Percentiles rank a stretch among this genome's conserved stretches.
These are phyloP conservation scores for Phaenicophaeus curvirostris DNA, from an alignment of 2,797 vertebrate genomes.

Conservation along the genomic window DNA sequence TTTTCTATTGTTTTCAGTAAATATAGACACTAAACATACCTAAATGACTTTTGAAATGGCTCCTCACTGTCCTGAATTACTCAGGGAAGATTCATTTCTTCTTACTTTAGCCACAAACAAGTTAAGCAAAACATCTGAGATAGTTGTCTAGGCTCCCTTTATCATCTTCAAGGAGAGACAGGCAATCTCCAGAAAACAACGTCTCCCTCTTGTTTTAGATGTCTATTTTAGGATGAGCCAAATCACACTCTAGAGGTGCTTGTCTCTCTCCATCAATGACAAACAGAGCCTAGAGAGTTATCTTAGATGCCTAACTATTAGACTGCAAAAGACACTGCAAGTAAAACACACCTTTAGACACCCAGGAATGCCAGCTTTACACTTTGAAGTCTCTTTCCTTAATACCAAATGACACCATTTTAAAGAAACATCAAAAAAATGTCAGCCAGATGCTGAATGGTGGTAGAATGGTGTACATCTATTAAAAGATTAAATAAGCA, in stretches of 20 bases:
- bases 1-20: background rate
- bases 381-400: background rate
- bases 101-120: background rate
- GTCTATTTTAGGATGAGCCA: conserved; percentile 25
- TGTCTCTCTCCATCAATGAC: background rate
- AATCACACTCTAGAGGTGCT: background rate
- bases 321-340: background rate
- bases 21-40: background rate
- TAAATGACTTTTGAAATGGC: background rate
- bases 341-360: background rate
- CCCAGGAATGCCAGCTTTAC: background rate
- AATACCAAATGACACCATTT: background rate
- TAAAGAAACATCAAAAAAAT: background rate
- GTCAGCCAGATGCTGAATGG: background rate
- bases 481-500: background rate
- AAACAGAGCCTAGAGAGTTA: background rate
- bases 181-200: background rate
- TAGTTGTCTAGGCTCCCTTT: background rate
- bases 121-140: background rate
- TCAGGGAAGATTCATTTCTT: background rate
- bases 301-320: background rate
- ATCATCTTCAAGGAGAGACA: background rate
- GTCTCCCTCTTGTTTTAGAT: background rate
- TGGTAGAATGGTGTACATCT: background rate
- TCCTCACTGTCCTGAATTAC: background rate